Percentiles rank a stretch among this genome's conserved stretches.
Evolutionary conservation across 2,888 invertebrate species (phyloP).

Genomic region (Neoascia interrupta): DNA sequence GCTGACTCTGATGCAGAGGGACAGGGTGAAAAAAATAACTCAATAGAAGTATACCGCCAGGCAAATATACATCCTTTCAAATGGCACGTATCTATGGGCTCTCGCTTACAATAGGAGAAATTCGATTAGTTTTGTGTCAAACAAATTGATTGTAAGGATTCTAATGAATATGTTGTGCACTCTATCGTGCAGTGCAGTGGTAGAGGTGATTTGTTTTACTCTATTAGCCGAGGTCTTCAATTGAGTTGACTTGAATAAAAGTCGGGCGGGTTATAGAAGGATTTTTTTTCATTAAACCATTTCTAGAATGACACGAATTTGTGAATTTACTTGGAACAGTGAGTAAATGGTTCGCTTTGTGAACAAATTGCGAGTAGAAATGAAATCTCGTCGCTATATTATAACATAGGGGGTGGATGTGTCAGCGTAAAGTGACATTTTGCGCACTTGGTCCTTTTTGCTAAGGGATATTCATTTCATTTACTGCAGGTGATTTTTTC

Average conservation of each 20-base stretch:
- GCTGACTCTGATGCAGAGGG: not conserved
- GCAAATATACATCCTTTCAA: constrained; percentile 43
- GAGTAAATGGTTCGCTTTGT: constrained; percentile 9
- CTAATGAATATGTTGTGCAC: constrained; percentile 64
- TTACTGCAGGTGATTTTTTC: too few species aligned
- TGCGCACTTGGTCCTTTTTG: too few species aligned
- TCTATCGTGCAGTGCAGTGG: constrained; percentile 51
- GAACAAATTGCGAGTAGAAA: constrained; percentile 4
- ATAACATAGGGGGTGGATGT: not conserved
- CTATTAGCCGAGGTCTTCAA: constrained; percentile 35
- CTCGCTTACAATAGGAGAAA: constrained; percentile 57
- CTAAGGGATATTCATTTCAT: too few species aligned
- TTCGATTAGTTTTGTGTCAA: constrained; percentile 69
- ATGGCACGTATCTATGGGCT: constrained; percentile 28
- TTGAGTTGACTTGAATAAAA: constrained; percentile 10
- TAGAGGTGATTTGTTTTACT: constrained; percentile 61
- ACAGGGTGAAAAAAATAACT: constrained; percentile 30
- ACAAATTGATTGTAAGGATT: constrained; percentile 69
- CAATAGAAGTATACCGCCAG: constrained; percentile 10
- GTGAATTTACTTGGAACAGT: constrained; percentile 14
- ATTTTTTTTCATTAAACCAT: not conserved
- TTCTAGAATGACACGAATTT: constrained; percentile 7
- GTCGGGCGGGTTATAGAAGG: not conserved
- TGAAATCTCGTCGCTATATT: too few species aligned
- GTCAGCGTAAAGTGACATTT: not conserved